Base-by-base conservation (phyloP, 2,888 invertebrate genomes). In the Drosophila multiciliata region DNA sequence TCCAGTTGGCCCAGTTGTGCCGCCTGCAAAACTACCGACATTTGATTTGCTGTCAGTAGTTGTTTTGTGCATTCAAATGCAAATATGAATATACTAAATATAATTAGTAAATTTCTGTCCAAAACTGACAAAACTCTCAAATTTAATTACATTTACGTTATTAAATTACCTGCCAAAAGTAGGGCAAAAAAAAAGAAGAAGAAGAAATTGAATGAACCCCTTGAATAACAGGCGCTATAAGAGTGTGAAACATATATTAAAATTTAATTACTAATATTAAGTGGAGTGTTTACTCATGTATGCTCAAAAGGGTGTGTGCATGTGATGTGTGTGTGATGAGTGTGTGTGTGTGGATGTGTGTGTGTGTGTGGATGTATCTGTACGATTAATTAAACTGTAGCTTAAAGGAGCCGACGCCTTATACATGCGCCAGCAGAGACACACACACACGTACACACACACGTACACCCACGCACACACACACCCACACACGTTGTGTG, bases 231-330 rank as follows among this genome's bases (percentile, higher is more conserved):
- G n/a, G 26, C n/a, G 17, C 48, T 50, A 29, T 32, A 26, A 32
- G 60, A 71, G 45, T 66, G 65, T 57, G 68, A 64, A 61, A 58
- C 53, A 61, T 26, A 61, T 32, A 70, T 68, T 64, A 65, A 48
- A 48, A 73, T 76, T 81, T 73, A 89, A 85, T 87, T 75, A 85
- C 48, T 54, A 50, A 66, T 72, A 81, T 79, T 69, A 79, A 87
- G 76, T 75, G 78, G 60, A 61, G 67, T 73, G 74, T 73, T 70
- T 68, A 57, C 45, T 49, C 53, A 59, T 49, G 35, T 36, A 57
- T 49, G 23, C 42, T 63, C 35, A 29, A 53, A 65, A 65, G 15
- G 32, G 52, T 32, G 58, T 68, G 70, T 57, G 53, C 48, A 59
- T 26, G 68, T 60, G 53, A 69, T 45, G 23, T 57, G 40, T 40